phyloP scores from a whole-genome alignment of 2,888 invertebrate genomes.

The Eucriotettix oculatus region DNA sequence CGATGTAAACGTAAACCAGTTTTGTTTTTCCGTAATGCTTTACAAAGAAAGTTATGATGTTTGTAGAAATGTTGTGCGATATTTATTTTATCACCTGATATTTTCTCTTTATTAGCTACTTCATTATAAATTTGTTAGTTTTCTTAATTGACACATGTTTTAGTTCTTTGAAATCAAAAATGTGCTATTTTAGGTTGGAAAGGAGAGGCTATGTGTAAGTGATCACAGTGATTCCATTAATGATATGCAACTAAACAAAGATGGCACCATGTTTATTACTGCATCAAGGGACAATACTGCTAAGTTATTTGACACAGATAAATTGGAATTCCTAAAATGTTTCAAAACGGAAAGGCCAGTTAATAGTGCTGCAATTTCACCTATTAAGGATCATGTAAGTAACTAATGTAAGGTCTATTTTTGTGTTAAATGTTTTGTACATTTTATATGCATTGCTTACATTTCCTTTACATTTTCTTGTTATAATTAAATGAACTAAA shows the following conservation, averaged over 20 bases:
- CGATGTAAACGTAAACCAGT: too few species aligned
- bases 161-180: not conserved
- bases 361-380: constrained; percentile 95
- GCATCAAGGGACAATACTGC: constrained; percentile 94
- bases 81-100: too few species aligned
- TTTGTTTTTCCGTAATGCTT: too few species aligned
- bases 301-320: constrained; percentile 81
- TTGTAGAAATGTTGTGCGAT: too few species aligned
- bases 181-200: constrained; percentile 47
- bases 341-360: constrained; percentile 97
- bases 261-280: constrained; percentile 90
- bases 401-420: not conserved
- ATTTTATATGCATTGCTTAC: not conserved
- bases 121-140: too few species aligned
- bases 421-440: not conserved
- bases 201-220: constrained; percentile 56
- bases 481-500: not conserved
- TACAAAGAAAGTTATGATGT: too few species aligned
- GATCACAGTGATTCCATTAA: constrained; percentile 81
- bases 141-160: too few species aligned
- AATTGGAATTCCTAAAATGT: constrained; percentile 74
- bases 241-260: constrained; percentile 89
- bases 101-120: too few species aligned
- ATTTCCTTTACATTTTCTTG: not conserved
- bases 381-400: constrained; percentile 78